Base-by-base conservation (phyloP, 1,140 invertebrate genomes). In the Dreissena polymorpha region DNA sequence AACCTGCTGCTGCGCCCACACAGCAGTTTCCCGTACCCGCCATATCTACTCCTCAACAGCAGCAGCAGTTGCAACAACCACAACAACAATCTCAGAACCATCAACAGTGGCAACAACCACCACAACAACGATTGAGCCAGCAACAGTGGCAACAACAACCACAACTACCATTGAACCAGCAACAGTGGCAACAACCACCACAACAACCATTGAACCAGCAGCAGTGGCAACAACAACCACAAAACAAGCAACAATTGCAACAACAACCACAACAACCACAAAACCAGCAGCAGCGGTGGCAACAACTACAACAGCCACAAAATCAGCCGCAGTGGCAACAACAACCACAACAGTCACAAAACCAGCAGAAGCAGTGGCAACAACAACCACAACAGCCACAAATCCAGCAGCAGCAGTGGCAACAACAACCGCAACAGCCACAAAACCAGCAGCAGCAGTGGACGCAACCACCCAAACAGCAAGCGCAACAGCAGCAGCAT, bases 111-210 rank as follows among this genome's bases (percentile, higher is more conserved):
- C 51, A 70, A 53, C 65, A 73, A 72, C 27, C 23, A 21, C 57
- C 18, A 16, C 60, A 67, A 49, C 27, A 64, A 21, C 14, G 16
- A 21, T 29, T 16, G 25, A 29, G 13, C 21, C 70, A 18, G 18
- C 70, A 14, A 23, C 18, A 16, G 10, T n/a, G 53, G 63, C 68
- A 70, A 55, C 50, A 50, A 27, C 57, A 39, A 23, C 57, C 53
- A 18, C 69, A 81, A n/a, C 79, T 72, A 81, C 53, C 39, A 14
- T 21, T 12, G 8, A 27, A 73, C 18, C 23, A 14, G 13, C 50
- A 23, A 57, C 63, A 55, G 29, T 50, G 51, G 29, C 79, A 72
- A 53, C 77, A 80, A 29, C n/a, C 49, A 51, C 23, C 10, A 2
- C 53, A 55, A 21, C 68, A 39, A 50, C 78, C 51, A 18, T 6